These are phyloP conservation scores for Apodemia mormo DNA, from an alignment of 2,888 invertebrate genomes.

Conservation along the genomic window DNA sequence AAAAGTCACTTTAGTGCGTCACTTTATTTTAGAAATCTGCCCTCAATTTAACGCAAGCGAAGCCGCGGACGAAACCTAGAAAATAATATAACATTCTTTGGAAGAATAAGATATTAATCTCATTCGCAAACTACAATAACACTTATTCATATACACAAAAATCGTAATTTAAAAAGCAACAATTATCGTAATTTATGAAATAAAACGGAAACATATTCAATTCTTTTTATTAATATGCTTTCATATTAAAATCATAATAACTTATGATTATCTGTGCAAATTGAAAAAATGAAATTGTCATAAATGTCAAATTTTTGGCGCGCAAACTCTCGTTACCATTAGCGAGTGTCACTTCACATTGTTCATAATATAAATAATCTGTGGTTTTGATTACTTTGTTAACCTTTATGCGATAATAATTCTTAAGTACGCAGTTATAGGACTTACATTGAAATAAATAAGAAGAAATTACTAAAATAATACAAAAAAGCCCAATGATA, in stretches of 20 bases:
- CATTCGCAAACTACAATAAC: no score
- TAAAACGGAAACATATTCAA: neutral
- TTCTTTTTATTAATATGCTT: neutral
- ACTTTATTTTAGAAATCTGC: no score
- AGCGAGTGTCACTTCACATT: conserved; percentile 5
- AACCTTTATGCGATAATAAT: neutral
- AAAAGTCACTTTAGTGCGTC: no score
- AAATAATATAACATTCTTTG: no score
- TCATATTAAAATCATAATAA: conserved; percentile 4
- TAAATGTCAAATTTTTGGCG: conserved; percentile 14
- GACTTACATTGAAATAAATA: neutral
- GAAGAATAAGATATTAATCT: no score
- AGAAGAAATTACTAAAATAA: neutral
- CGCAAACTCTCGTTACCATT: conserved; percentile 7
- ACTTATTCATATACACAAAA: neutral
- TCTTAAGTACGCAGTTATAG: neutral
- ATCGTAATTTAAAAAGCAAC: neutral
- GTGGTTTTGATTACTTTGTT: conserved; percentile 1
- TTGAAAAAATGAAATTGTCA: conserved; percentile 3
- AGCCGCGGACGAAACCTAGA: no score
- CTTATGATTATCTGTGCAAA: conserved; percentile 12
- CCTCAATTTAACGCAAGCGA: no score
- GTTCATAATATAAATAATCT: conserved; percentile 2
- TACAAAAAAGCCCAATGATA: neutral
- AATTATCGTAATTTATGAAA: neutral